Base-by-base conservation (phyloP, 1,140 invertebrate species). In the Onthophagus taurus region DNA sequence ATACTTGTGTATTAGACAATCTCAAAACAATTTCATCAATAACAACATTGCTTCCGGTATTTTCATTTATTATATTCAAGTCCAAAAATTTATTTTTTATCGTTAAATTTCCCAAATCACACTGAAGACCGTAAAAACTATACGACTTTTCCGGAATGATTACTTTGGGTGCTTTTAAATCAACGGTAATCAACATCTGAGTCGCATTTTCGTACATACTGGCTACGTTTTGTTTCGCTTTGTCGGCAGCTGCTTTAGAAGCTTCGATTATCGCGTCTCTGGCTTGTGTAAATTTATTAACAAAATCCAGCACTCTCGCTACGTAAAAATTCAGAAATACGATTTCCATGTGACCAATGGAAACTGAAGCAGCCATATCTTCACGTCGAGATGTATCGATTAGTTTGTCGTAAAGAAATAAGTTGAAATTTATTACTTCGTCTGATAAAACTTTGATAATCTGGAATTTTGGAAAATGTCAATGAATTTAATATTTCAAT, bases 91-190 rank as follows among this genome's bases (percentile, higher is more conserved):
- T 67, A 58, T 91, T 93, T 6, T 72, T 74, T 3, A 90, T 54
- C 4, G 72, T 81, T 44, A 92, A 72, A 42, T 77, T 69, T 61
- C 93, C 93, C 51, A 98, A 79, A 69, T 97, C 89, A 0, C 92
- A 59, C 21, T 89, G 69, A 23, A 97, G 60, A 3, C 81, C 85
- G 51, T 86, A 76, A 6, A 62, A 63, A 47, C 82, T 89, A 30
- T 67, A 72, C 0, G 89, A 91, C 61, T 85, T 82, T 56, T 84
- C 78, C 0, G 94, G 94, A 20, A 96, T 76, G 1, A 94, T 71
- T 42, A 97, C 85, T 30, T 92, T 74, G 2, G 94, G 94, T 1
- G 93, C 93, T 60, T 85, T 85, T 1, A 96, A 68, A 30, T 81
- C 75, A 2, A 97, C 72, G 51, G 81, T 75, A 1, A 96, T 66